These are phyloP conservation scores for Anableps anableps DNA, from an alignment of 2,797 vertebrate genomes.

Conservation along the genomic window DNA sequence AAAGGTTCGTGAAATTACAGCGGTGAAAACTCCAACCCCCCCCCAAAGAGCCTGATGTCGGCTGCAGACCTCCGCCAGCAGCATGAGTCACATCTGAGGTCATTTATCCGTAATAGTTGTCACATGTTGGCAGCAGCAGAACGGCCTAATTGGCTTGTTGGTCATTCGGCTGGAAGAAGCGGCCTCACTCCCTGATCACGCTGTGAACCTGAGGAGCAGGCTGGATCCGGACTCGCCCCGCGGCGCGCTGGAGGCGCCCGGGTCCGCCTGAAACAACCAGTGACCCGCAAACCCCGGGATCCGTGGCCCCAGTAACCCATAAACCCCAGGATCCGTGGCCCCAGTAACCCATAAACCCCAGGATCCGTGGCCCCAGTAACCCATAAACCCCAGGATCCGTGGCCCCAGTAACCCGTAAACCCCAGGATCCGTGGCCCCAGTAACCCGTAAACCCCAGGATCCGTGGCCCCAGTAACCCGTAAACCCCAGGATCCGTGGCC, in stretches of 20 bases:
- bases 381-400: too few relatives aligned
- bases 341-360: too few relatives aligned
- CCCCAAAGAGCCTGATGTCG: not conserved
- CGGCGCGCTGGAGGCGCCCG: not conserved
- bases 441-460: too few relatives aligned
- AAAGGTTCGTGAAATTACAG: too few relatives aligned
- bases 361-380: too few relatives aligned
- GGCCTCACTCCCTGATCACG: not conserved
- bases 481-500: too few relatives aligned
- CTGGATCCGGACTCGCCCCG: not conserved
- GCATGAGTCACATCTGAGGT: not conserved
- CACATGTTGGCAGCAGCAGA: slow-evolving; percentile 16
- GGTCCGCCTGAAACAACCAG: not conserved
- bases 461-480: too few relatives aligned
- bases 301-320: too few relatives aligned
- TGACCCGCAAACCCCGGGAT: not conserved
- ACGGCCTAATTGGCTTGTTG: not conserved
- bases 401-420: too few relatives aligned
- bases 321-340: too few relatives aligned
- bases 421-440: too few relatives aligned
- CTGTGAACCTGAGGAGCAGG: not conserved
- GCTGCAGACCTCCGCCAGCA: not conserved
- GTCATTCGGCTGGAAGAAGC: not conserved
- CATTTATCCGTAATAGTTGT: slow-evolving; percentile 4
- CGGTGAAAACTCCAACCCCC: too few relatives aligned